phyloP scores from a whole-genome alignment of 2,888 invertebrate genomes.

The Erebia aethiops region DNA sequence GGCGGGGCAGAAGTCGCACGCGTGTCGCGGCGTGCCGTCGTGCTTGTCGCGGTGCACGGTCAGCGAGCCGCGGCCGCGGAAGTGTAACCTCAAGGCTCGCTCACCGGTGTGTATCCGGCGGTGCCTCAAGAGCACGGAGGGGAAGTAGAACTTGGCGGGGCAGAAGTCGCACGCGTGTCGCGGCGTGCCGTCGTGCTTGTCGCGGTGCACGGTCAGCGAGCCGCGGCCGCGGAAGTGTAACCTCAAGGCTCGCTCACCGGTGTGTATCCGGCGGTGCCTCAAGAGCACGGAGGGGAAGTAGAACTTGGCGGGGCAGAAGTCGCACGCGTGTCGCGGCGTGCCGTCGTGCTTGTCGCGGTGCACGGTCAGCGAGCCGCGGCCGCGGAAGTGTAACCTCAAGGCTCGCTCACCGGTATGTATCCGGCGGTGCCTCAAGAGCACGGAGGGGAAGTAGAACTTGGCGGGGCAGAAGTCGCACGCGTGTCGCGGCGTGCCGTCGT shows the following conservation, averaged over 20 bases:
- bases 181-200: too few relatives aligned
- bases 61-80: background rate
- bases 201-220: too few relatives aligned
- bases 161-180: slow-evolving; percentile 66
- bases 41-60: too few relatives aligned
- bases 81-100: too few relatives aligned
- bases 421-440: slow-evolving; percentile 69
- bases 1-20: slow-evolving; percentile 69
- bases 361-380: too few relatives aligned
- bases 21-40: slow-evolving; percentile 11
- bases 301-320: slow-evolving; percentile 68
- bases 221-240: background rate
- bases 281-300: slow-evolving; percentile 61
- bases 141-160: slow-evolving; percentile 62
- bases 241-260: too few relatives aligned
- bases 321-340: slow-evolving; percentile 52
- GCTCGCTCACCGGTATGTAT: slow-evolving; percentile 67
- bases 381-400: background rate
- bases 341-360: too few relatives aligned
- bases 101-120: too few relatives aligned
- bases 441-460: slow-evolving; percentile 62
- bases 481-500: slow-evolving; percentile 62
- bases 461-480: slow-evolving; percentile 70
- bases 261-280: slow-evolving; percentile 47
- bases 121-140: slow-evolving; percentile 53